Evolutionary conservation across 1,140 invertebrate genomes (phyloP).

Genomic region (Pseudomyrmex gracilis): DNA sequence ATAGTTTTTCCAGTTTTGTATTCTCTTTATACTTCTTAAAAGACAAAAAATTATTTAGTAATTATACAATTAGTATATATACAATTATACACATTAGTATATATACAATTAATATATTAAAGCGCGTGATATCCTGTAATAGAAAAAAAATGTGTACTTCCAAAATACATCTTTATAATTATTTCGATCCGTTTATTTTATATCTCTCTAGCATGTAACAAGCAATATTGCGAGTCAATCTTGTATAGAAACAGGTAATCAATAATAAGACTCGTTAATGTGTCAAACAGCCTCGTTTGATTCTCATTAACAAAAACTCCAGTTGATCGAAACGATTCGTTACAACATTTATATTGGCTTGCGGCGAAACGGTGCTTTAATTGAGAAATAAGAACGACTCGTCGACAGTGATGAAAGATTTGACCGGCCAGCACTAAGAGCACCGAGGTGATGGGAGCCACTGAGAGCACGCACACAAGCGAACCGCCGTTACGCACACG

Average conservation of each 20-base stretch:
- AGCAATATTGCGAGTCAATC: not conserved
- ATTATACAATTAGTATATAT: not conserved
- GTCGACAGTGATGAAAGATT: no score
- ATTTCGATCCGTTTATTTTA: not conserved
- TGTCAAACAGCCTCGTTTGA: not conserved
- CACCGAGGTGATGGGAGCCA: no score
- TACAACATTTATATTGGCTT: no score
- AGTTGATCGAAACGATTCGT: conserved; percentile 2
- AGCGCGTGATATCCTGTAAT: no score
- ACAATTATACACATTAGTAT: no score
- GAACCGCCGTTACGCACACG: no score
- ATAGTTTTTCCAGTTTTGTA: conserved; percentile 53
- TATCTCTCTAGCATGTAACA: not conserved
- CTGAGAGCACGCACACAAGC: no score
- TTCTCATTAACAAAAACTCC: not conserved
- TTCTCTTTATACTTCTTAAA: not conserved
- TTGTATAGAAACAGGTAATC: not conserved
- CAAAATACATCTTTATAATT: conserved; percentile 48
- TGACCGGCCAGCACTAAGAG: no score
- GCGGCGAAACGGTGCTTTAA: not conserved
- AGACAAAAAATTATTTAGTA: conserved; percentile 1
- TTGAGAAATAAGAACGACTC: not conserved
- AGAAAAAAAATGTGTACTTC: conserved; percentile 31
- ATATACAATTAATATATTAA: not conserved
- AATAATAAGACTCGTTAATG: not conserved